Evolutionary conservation across 2,888 invertebrate genomes (phyloP).

Genomic region (Sinhomidia bicolor): DNA sequence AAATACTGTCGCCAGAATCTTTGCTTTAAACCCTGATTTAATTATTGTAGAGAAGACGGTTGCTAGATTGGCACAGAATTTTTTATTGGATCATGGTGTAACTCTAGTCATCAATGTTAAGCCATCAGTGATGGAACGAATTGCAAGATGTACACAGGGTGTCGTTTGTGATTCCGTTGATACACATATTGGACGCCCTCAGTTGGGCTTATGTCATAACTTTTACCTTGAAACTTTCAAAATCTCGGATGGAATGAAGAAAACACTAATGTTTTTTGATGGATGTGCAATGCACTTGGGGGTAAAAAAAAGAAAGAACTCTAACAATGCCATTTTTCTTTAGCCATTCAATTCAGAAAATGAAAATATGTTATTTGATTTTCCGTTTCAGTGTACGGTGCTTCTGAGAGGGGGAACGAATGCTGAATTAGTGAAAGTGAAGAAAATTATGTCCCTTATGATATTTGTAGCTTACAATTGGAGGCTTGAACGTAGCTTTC

Average conservation of each 20-base stretch:
- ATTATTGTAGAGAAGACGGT: constrained; percentile 95
- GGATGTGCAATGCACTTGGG: constrained; percentile 93
- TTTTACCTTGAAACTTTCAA: constrained; percentile 88
- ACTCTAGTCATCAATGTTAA: constrained; percentile 94
- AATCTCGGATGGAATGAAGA: constrained; percentile 84
- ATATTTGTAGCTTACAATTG: constrained; percentile 94
- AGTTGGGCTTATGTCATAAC: constrained; percentile 91
- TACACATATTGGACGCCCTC: constrained; percentile 90
- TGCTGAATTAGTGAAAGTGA: constrained; percentile 90
- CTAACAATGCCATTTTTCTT: too few species aligned
- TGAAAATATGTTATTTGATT: constrained; percentile 14
- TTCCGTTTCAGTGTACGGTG: constrained; percentile 86
- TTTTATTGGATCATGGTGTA: constrained; percentile 89
- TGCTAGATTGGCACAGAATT: constrained; percentile 91
- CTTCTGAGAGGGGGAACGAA: constrained; percentile 89
- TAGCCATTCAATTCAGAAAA: constrained; percentile 20
- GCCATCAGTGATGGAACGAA: constrained; percentile 89
- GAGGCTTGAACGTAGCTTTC: constrained; percentile 94
- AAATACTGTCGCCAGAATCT: constrained; percentile 92
- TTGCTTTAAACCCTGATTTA: constrained; percentile 91
- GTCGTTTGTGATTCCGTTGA: constrained; percentile 94
- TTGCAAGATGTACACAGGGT: constrained; percentile 91
- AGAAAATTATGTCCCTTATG: constrained; percentile 91
- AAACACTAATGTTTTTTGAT: constrained; percentile 97
- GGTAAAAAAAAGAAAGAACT: constrained; percentile 50